phyloP scores from a whole-genome alignment of 2,888 invertebrate genomes.

The Augochlorella aurata region DNA sequence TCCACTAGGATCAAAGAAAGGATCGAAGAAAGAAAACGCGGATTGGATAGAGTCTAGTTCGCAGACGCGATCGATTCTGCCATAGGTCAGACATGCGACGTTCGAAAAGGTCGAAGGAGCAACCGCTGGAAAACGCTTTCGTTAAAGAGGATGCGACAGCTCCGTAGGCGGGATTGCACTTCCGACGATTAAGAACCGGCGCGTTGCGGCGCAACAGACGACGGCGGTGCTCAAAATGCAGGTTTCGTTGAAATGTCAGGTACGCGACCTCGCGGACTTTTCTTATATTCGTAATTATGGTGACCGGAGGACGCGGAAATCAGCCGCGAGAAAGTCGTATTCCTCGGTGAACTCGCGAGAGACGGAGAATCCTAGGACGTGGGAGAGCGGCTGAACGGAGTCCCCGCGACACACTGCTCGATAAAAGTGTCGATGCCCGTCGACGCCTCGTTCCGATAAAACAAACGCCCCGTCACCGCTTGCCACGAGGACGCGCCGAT shows the following conservation, averaged over 20 bases:
- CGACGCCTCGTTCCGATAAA: constrained; percentile 70
- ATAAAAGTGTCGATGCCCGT: constrained; percentile 68
- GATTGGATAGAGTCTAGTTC: background rate
- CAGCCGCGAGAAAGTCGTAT: too few relatives aligned
- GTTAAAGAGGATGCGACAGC: constrained; percentile 39
- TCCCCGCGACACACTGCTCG: constrained; percentile 30
- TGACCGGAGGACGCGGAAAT: too few relatives aligned
- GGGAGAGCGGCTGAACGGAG: constrained; percentile 36
- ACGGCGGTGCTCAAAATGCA: background rate
- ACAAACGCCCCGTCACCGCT: constrained; percentile 67
- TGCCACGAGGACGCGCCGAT: constrained; percentile 58
- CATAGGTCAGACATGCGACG: constrained; percentile 17
- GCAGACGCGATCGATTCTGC: constrained; percentile 12
- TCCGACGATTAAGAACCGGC: constrained; percentile 29
- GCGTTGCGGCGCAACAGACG: too few relatives aligned
- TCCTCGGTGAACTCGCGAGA: too few relatives aligned
- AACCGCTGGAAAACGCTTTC: constrained; percentile 24
- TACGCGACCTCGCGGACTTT: too few relatives aligned
- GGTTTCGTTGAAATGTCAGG: constrained; percentile 8
- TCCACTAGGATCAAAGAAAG: too few relatives aligned
- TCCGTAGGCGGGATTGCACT: constrained; percentile 45
- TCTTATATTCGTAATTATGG: too few relatives aligned
- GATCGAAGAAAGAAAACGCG: background rate
- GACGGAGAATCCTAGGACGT: constrained; percentile 14
- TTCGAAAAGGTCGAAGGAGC: constrained; percentile 54